Evolutionary conservation across 2,113 vertebrate species (phyloP), one percentile per base, ranked within the genome.

Genomic region (Carlito syrichta): DNA sequence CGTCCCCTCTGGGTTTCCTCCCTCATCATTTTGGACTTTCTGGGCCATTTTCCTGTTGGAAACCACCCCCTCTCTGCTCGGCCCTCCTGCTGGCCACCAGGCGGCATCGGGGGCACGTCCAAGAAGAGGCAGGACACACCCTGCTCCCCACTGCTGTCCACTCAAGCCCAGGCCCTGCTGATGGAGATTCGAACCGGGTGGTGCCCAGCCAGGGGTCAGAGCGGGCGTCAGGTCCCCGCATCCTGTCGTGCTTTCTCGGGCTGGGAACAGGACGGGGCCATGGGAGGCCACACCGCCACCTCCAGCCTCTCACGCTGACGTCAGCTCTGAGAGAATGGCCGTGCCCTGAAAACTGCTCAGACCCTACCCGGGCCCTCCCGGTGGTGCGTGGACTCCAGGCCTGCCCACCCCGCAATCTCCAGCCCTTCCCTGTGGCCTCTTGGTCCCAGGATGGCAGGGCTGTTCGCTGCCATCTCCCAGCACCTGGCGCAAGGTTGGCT

Each of bases 301-400:
- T 10, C 19, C 35, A 69, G 68, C 40, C 71, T 89, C 40, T n/a
- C 32, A 20, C 13, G 73, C n/a, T 32, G 45, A 40, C 54, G 38
- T 16, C 35, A 43, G 43, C 60, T 17, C 32, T 45, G 62, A 43
- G 60, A 66, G n/a, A 38, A 9, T 43, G 60, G 23, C 60, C 50
- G 16, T 84, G 58, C n/a, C 58, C 58, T 30, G 40, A 84, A 40
- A 84, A 17, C 19, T 43, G 56, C 58, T 83, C 38, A 27, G 30
- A 27, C n/a, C 58, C 16, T 11, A 7, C 8, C 17, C 7, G 22
- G 74, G 23, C 6, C 20, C 43, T 58, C 12, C 35, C 1, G 8
- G 16, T 4, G n/a, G 6, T 16, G 52, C 19, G 23, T 2, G 1
- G 16, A 14, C 79, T 54, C 11, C 9, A 35, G 0, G 0, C 40